These are phyloP conservation scores for Megalopta genalis DNA, from an alignment of 1,140 invertebrate genomes.

Conservation along the genomic window DNA sequence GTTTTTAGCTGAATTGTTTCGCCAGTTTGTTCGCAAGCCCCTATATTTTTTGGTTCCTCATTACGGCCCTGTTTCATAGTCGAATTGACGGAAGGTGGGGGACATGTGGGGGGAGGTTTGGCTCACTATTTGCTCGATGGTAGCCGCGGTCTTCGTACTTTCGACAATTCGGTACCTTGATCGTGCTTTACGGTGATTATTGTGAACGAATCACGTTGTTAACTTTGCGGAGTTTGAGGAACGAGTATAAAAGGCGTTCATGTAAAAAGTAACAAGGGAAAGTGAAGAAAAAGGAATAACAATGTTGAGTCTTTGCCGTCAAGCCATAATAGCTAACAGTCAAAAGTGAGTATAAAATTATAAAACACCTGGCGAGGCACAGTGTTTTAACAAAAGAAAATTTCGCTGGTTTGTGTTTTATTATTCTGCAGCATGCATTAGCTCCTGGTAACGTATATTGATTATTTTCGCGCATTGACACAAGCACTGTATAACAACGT, in stretches of 20 bases:
- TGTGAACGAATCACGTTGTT: neutral
- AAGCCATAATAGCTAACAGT: conserved; percentile 63
- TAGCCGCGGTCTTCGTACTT: conserved; percentile 48
- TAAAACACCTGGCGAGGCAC: neutral
- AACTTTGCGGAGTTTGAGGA: neutral
- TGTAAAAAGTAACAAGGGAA: conserved; percentile 4
- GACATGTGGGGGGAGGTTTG: conserved; percentile 37
- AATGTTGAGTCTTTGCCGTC: conserved; percentile 70
- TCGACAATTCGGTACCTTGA: conserved; percentile 27
- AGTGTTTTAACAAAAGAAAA: neutral
- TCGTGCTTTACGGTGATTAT: conserved; percentile 10
- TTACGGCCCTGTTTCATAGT: conserved; percentile 46
- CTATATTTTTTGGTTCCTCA: neutral
- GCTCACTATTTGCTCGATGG: conserved; percentile 53
- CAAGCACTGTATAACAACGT: conserved; percentile 12
- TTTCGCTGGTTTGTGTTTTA: neutral
- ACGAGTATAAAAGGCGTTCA: conserved; percentile 13
- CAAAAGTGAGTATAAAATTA: conserved; percentile 68
- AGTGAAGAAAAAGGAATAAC: conserved; percentile 17
- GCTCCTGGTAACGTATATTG: conserved; percentile 31
- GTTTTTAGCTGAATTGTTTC: neutral
- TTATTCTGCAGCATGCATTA: neutral
- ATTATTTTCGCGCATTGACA: conserved; percentile 52
- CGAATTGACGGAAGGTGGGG: conserved; percentile 49
- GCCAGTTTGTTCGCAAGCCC: neutral